Percentiles rank a stretch among this genome's conserved stretches.
These are phyloP conservation scores for Nasonovia ribisnigri DNA, from an alignment of 2,888 invertebrate genomes.

Conservation along the genomic window DNA sequence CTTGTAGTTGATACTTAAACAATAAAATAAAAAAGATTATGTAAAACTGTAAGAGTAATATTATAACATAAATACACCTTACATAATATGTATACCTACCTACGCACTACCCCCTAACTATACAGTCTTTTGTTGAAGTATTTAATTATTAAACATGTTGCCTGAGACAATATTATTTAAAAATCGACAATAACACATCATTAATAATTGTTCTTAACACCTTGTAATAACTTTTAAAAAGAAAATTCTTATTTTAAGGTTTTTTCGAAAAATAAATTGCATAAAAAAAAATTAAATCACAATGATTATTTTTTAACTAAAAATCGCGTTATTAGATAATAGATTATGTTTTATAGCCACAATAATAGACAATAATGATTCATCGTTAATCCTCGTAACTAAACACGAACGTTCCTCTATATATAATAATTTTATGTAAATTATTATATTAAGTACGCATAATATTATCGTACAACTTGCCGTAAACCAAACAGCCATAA, in stretches of 20 bases:
- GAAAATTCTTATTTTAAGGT: not conserved
- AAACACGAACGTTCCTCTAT: not conserved
- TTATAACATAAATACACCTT: not conserved
- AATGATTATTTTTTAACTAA: not conserved
- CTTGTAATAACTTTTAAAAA: not conserved
- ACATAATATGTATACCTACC: not conserved
- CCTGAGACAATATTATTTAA: not conserved
- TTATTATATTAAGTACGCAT: not conserved
- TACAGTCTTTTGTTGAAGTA: not conserved
- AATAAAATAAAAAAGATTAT: not conserved
- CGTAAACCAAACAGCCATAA: not conserved
- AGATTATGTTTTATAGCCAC: not conserved
- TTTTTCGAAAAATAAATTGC: not conserved
- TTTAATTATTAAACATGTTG: not conserved
- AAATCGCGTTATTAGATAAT: not conserved
- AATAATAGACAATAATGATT: not conserved
- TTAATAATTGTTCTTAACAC: not conserved
- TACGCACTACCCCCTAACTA: too few species aligned
- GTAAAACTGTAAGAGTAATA: not conserved
- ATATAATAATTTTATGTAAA: not conserved
- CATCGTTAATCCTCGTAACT: not conserved
- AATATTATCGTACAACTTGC: not conserved
- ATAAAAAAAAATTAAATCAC: not conserved
- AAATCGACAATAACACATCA: not conserved
- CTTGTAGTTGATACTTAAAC: not conserved